These are phyloP conservation scores for Alloplasta piceator DNA, from an alignment of 2,888 invertebrate species.

Conservation along the genomic window DNA sequence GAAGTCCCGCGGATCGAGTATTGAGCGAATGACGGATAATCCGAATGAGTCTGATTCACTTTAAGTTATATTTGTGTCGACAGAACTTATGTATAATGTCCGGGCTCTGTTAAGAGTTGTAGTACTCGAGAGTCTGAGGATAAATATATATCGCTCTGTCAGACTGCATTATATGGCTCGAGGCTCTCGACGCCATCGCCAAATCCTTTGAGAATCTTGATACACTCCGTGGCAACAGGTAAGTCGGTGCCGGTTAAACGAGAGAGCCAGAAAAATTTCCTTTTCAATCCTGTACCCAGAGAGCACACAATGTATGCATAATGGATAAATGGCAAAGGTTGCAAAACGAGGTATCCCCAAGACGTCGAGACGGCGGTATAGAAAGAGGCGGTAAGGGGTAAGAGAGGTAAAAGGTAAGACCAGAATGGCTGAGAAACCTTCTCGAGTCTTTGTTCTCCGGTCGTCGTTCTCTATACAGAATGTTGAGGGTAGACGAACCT, in stretches of 20 bases:
- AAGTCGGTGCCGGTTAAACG: slow-evolving; percentile 45
- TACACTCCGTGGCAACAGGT: slow-evolving; percentile 67
- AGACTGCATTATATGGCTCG: slow-evolving; percentile 24
- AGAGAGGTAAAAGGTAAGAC: slow-evolving; percentile 9
- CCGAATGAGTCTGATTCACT: too few relatives aligned
- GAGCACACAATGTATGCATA: slow-evolving; percentile 58
- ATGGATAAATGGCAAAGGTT: slow-evolving; percentile 64
- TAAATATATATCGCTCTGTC: slow-evolving; percentile 8
- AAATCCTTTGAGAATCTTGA: slow-evolving; percentile 62
- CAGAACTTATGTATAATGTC: too few relatives aligned
- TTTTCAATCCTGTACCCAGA: slow-evolving; percentile 18
- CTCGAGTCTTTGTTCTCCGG: slow-evolving; percentile 42
- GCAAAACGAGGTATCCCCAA: slow-evolving; percentile 51
- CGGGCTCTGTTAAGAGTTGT: too few relatives aligned
- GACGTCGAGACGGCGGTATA: slow-evolving; percentile 16
- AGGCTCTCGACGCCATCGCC: slow-evolving; percentile 30
- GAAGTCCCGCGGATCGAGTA: too few relatives aligned
- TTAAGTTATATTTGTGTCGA: too few relatives aligned
- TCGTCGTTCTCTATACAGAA: slow-evolving; percentile 32
- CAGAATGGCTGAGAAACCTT: slow-evolving; percentile 12
- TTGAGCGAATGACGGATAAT: too few relatives aligned
- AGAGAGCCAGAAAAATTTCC: slow-evolving; percentile 6
- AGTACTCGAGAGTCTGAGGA: too few relatives aligned
- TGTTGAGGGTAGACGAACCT: slow-evolving; percentile 15
- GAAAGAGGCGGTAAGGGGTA: neutral